Conservation (phyloP, 2,888 invertebrate genomes). For the Leistus spinibarbis region DNA sequence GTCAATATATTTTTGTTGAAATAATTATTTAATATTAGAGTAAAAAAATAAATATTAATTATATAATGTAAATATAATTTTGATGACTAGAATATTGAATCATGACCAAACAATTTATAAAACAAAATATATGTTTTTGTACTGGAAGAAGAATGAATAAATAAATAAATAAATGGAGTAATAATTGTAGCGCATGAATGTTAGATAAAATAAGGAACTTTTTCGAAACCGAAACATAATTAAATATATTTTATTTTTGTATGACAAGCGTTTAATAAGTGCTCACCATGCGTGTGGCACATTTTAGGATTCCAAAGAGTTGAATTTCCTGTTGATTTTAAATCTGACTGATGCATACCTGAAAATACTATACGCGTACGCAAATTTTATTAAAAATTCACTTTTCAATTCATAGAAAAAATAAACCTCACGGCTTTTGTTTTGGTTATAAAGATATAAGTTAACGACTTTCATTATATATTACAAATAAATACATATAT, state of each 20-base stretch:
- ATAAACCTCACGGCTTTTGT: neutral
- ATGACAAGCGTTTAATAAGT: constrained; percentile 2
- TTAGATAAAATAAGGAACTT: neutral
- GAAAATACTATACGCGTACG: constrained; percentile 4
- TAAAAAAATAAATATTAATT: too few species aligned
- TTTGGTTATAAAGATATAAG: neutral
- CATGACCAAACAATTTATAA: too few species aligned
- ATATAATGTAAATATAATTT: too few species aligned
- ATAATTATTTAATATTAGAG: too few species aligned
- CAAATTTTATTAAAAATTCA: neutral
- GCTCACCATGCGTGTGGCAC: constrained; percentile 11
- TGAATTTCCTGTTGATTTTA: constrained; percentile 8
- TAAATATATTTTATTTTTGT: neutral
- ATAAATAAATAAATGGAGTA: neutral
- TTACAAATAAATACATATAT: neutral
- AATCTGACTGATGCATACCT: constrained; percentile 6
- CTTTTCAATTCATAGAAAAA: neutral
- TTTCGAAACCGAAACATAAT: neutral
- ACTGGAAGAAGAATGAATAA: neutral
- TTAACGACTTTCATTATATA: neutral
- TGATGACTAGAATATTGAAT: too few species aligned
- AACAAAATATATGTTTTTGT: neutral
- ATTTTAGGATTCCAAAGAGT: constrained; percentile 10
- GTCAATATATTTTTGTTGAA: too few species aligned
- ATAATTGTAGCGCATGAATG: neutral